These are phyloP conservation scores for Notarius lentiginosus DNA, from an alignment of 2,113 vertebrate species.

Conservation along the genomic window DNA sequence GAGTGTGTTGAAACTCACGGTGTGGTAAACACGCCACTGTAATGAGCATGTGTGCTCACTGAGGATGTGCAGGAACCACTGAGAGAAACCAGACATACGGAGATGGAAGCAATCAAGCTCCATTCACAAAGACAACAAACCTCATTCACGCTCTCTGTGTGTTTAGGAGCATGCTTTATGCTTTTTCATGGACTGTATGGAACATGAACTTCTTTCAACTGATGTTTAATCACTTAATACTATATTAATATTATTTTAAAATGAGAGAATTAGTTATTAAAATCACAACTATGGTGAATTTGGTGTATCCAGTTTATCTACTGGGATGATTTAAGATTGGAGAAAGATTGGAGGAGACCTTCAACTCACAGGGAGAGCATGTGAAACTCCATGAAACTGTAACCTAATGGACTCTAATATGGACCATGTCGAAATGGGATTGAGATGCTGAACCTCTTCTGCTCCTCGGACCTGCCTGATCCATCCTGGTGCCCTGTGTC, in stretches of 20 bases:
- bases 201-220: not conserved
- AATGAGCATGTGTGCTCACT: constrained; percentile 15
- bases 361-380: not conserved
- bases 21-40: constrained; percentile 19
- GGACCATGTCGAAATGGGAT: too few species aligned
- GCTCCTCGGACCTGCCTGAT: too few species aligned
- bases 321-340: not conserved
- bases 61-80: constrained; percentile 29
- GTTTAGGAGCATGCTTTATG: not conserved
- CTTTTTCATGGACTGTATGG: not conserved
- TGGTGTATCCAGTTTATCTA: not conserved
- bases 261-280: not conserved
- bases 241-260: too few species aligned
- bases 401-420: too few species aligned
- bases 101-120: constrained; percentile 15
- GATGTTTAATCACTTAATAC: not conserved
- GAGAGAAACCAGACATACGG: constrained; percentile 5
- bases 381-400: not conserved
- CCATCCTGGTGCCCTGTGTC: too few species aligned
- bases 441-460: too few species aligned
- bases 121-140: constrained; percentile 19
- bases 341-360: not conserved
- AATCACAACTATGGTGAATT: not conserved
- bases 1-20: constrained; percentile 15
- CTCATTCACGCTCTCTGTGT: not conserved